These are phyloP conservation scores for Montifringilla adamsi DNA, from an alignment of 2,113 vertebrate genomes.

Conservation along the genomic window DNA sequence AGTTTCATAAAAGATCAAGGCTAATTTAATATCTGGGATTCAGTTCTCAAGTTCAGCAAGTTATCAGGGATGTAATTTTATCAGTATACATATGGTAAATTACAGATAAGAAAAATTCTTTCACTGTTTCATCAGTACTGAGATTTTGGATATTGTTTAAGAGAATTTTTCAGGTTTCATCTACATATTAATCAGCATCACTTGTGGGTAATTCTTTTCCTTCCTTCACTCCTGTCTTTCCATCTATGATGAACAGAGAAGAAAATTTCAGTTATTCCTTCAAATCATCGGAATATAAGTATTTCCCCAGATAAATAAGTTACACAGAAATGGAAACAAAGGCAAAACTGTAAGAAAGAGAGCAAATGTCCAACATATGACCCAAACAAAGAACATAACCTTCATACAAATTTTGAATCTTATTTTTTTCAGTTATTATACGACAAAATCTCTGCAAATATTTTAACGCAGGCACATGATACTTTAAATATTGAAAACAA, in stretches of 20 bases:
- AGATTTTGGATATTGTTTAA: neutral
- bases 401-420: neutral
- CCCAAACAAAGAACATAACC: neutral
- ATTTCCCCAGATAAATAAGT: neutral
- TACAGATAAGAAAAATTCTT: neutral
- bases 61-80: neutral
- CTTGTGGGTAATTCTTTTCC: neutral
- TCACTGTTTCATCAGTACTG: neutral
- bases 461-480: neutral
- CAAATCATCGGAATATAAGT: neutral
- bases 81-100: neutral
- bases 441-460: neutral
- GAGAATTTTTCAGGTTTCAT: neutral
- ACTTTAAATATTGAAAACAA: neutral
- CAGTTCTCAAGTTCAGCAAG: neutral
- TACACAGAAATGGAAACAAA: neutral
- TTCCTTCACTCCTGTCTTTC: fast-evolving
- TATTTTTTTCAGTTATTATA: neutral
- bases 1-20: neutral
- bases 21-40: neutral
- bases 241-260: neutral
- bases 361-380: neutral
- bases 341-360: neutral
- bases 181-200: neutral
- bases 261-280: neutral